These are phyloP conservation scores for Mola mola DNA, from an alignment of 2,113 vertebrate species.

Conservation along the genomic window DNA sequence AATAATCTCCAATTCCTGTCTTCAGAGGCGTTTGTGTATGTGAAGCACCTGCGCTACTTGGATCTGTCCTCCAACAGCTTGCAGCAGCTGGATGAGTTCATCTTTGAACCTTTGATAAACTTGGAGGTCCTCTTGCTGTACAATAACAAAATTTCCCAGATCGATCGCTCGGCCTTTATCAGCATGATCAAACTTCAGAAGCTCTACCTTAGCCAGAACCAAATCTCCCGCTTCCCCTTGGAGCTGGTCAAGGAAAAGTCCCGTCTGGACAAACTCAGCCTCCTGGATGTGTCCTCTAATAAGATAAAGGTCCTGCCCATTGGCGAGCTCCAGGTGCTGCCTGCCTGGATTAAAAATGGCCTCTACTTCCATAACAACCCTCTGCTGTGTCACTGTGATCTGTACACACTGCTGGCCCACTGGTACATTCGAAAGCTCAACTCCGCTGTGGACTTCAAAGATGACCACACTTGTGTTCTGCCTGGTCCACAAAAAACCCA, in stretches of 20 bases:
- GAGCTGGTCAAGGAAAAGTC: conserved; percentile 89
- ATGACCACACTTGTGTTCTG: conserved; percentile 83
- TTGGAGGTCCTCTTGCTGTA: conserved; percentile 95
- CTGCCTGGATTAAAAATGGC: conserved; percentile 91
- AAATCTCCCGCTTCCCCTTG: conserved; percentile 89
- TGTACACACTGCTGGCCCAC: conserved; percentile 90
- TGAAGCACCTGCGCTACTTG: conserved; percentile 89
- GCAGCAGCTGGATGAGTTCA: conserved; percentile 85
- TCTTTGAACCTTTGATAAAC: conserved; percentile 88
- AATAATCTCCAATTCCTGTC: conserved; percentile 91
- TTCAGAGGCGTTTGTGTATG: conserved; percentile 88
- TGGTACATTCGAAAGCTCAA: conserved; percentile 89
- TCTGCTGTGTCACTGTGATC: conserved; percentile 85
- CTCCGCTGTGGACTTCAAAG: conserved; percentile 90
- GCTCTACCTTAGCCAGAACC: conserved; percentile 95
- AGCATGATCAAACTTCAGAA: conserved; percentile 88
- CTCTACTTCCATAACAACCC: conserved; percentile 95
- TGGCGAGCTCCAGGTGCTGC: conserved; percentile 86
- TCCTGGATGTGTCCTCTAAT: conserved; percentile 94
- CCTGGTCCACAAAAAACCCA: conserved; percentile 60
- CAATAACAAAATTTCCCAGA: conserved; percentile 89
- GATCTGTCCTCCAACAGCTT: conserved; percentile 94
- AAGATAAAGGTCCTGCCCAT: conserved; percentile 85
- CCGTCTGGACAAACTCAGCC: conserved; percentile 84
- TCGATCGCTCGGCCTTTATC: conserved; percentile 89